Base-by-base conservation (phyloP, 2,797 vertebrate genomes). In the Pygocentrus nattereri region DNA sequence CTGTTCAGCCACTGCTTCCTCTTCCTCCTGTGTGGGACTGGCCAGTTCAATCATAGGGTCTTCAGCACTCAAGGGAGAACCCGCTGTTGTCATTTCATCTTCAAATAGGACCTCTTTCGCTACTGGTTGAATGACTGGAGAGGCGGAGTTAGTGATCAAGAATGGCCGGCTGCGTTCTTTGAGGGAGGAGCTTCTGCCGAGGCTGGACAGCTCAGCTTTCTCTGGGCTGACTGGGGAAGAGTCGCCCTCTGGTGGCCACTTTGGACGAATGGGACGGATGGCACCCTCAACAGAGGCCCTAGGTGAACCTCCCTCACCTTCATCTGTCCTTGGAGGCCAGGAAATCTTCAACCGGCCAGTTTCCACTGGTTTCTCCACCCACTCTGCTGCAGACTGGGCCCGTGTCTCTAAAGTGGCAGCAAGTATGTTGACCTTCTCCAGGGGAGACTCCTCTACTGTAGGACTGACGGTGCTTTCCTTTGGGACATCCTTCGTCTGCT, bases 381-480 rank as follows among this genome's bases (percentile, higher is more conserved):
- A 93, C 82, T 94, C 94, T 0, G 84, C 2, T 0, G 82, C 81
- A 1, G 54, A 52, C 67, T 94, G 93, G 1, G 89, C 88, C 89
- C 93, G 95, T 58, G 97, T 97, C 91, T 99, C 97, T 95, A 99
- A 96, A 0, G 88, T 96, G 30, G 97, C 97, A 0, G 90, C 94
- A 85, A 98, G 91, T 61, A 97, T 85, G 13, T 96, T 97, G 52
- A 98, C 97, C 69, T 97, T 98, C 0, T 96, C 96, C 87, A 97
- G 94, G 0, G 97, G 96, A 64, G 96, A 95, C 81, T 98, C 96
- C 92, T 99, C 98, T 65, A 98, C 96, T 0, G 93, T 93, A n/a
- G 97, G 94, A 87, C 93, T 96, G 1, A 82, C 78, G 80, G 74
- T 65, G 25, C 90, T 85, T 0, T 92, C 92, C n/a, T 84, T 52